Evolutionary conservation across 2,797 vertebrate species (phyloP), one percentile per base, ranked within the genome.

Genomic region (Cryptoprocta ferox): DNA sequence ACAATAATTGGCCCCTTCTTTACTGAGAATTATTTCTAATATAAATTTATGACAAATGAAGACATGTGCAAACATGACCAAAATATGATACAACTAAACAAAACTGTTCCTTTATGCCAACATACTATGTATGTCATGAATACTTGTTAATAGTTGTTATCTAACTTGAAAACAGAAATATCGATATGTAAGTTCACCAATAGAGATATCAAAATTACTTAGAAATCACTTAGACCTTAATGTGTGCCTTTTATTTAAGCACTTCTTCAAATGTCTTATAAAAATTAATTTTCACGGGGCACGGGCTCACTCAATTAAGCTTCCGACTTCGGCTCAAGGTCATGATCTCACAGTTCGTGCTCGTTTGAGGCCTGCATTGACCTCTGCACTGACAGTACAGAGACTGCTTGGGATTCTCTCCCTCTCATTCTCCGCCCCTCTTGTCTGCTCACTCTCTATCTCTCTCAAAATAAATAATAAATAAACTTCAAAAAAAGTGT

Each of bases 11-110:
- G 39, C 1, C 61, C 16, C 59, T 76, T 94, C 39, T 94, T 93
- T 24, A 53, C 26, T 76, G 3, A 89, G 8, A 97, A 96, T 92
- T 96, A 97, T 48, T 89, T 76, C 61, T 76, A 92, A 88, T 83
- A 82, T 59, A 80, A 94, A 88, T 61, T 89, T 68, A 39, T 30
- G n/a, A 71, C 9, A 91, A 91, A 92, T 28, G 16, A 95, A 90
- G 66, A 96, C 12, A 78, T 75, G 92, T 96, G 13, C 28, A 93
- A 97, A 85, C 48, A 89, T 85, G 18, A 96, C 56, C 19, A 66
- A 94, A 95, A 89, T 75, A 86, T 5, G 1, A 56, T 28, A 79
- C 6, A 63, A 86, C 73, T 32, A 32, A 75, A 73, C n/a, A 71
- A 75, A 45, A 10, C 30, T 28, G 1, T 71, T 68, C 53, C n/a